Percentiles rank a stretch among this genome's conserved stretches.
Conservation (phyloP, 2,888 invertebrate species). For the Morinoia aosen region DNA sequence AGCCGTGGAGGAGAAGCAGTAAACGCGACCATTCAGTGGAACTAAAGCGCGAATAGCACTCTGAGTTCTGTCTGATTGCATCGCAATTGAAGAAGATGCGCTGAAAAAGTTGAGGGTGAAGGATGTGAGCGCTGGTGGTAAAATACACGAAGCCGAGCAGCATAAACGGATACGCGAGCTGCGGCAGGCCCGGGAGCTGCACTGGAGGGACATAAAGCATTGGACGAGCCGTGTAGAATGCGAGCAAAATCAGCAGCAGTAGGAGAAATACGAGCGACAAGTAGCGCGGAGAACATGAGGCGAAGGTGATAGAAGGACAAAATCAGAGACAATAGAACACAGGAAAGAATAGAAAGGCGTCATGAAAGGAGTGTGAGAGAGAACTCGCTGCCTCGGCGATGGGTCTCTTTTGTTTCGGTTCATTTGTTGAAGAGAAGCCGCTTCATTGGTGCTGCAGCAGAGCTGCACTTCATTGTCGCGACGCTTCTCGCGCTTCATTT, state of each 20-base stretch:
- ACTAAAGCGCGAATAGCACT: too few relatives aligned
- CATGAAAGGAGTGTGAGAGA: not conserved
- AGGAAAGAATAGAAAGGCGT: not conserved
- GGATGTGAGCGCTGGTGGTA: not conserved
- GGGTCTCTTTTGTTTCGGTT: constrained; percentile 17
- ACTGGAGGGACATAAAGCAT: not conserved
- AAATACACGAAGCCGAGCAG: not conserved
- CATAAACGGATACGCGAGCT: not conserved
- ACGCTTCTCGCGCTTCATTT: constrained; percentile 3
- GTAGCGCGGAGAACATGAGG: not conserved
- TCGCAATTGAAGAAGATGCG: not conserved
- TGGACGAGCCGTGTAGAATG: not conserved
- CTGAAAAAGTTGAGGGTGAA: not conserved
- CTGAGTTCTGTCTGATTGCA: not conserved
- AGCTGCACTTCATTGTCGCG: not conserved
- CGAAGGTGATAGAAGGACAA: not conserved
- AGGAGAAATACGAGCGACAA: not conserved
- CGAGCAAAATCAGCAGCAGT: not conserved
- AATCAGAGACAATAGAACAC: not conserved
- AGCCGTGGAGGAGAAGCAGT: not conserved
- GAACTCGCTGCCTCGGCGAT: not conserved
- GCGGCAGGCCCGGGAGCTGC: not conserved
- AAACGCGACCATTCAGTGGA: not conserved
- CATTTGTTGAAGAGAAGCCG: not conserved
- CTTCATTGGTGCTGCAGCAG: constrained; percentile 3